These are phyloP conservation scores for Oxytorus armatus DNA, from an alignment of 2,888 invertebrate species.

Conservation along the genomic window DNA sequence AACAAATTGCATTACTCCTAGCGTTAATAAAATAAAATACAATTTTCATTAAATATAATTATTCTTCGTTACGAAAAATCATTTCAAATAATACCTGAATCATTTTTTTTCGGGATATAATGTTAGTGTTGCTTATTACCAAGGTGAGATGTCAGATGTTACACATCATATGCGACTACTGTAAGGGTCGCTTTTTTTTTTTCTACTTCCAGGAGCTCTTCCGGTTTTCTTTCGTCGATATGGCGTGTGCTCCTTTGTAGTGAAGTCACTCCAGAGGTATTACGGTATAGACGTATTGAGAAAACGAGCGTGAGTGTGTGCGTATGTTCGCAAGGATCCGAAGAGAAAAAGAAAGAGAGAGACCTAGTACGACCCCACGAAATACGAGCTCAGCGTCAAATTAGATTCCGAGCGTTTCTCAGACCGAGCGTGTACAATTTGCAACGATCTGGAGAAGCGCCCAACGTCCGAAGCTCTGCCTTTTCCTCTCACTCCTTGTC, in stretches of 20 bases:
- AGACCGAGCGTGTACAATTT: conserved; percentile 66
- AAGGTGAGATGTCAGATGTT: too few species aligned
- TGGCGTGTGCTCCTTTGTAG: conserved; percentile 17
- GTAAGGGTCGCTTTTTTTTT: too few species aligned
- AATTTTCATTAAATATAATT: too few species aligned
- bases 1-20: too few species aligned
- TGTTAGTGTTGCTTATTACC: too few species aligned
- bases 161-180: too few species aligned
- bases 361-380: conserved; percentile 67
- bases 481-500: conserved; percentile 24
- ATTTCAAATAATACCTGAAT: too few species aligned
- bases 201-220: conserved; percentile 8
- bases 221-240: conserved; percentile 26
- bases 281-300: conserved; percentile 12
- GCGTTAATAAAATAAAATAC: too few species aligned
- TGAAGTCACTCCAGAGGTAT: conserved; percentile 46
- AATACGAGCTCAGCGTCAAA: conserved; percentile 74
- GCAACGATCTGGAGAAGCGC: conserved; percentile 60
- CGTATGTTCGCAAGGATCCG: conserved; percentile 13
- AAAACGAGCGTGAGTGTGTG: conserved; percentile 18
- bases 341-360: conserved; percentile 50
- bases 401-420: conserved; percentile 73
- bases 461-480: conserved; percentile 41
- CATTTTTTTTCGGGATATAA: too few species aligned
- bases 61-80: too few species aligned